phyloP scores from a whole-genome alignment of 2,888 invertebrate species.

The Tetheella fluctuosa region DNA sequence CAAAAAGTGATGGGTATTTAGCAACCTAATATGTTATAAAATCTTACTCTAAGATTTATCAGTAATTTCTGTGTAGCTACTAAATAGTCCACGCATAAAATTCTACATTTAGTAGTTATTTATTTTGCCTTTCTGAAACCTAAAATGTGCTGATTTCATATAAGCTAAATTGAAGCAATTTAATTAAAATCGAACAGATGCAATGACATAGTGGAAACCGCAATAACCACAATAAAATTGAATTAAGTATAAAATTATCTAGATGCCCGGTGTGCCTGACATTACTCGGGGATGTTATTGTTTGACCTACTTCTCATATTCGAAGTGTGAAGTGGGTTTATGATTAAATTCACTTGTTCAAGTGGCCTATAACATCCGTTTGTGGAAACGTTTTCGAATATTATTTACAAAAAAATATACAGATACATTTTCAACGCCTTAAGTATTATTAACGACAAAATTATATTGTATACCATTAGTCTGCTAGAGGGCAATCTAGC shows the following conservation, averaged over 20 bases:
- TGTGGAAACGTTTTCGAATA: background rate
- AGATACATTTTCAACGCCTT: too few relatives aligned
- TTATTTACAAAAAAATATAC: too few relatives aligned
- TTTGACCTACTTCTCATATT: slow-evolving; percentile 54
- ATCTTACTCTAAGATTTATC: too few relatives aligned
- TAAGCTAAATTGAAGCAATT: background rate
- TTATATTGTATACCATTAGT: too few relatives aligned
- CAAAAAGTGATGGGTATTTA: background rate
- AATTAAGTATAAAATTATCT: slow-evolving; percentile 45
- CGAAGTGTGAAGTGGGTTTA: slow-evolving; percentile 23
- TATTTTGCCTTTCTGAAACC: background rate
- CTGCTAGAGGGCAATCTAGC: background rate
- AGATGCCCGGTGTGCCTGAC: slow-evolving; percentile 33
- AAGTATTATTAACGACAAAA: too few relatives aligned
- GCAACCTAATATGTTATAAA: background rate
- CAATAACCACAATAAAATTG: slow-evolving; percentile 40
- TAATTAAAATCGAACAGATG: slow-evolving; percentile 11
- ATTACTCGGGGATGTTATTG: slow-evolving; percentile 45
- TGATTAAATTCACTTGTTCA: slow-evolving; percentile 38
- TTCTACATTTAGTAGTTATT: too few relatives aligned
- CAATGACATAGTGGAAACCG: slow-evolving; percentile 34
- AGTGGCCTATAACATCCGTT: slow-evolving; percentile 19
- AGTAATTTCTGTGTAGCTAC: too few relatives aligned
- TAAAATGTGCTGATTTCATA: background rate
- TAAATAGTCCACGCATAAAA: too few relatives aligned